phyloP scores from a whole-genome alignment of 1,140 invertebrate genomes.

The Aphidius ervi region DNA sequence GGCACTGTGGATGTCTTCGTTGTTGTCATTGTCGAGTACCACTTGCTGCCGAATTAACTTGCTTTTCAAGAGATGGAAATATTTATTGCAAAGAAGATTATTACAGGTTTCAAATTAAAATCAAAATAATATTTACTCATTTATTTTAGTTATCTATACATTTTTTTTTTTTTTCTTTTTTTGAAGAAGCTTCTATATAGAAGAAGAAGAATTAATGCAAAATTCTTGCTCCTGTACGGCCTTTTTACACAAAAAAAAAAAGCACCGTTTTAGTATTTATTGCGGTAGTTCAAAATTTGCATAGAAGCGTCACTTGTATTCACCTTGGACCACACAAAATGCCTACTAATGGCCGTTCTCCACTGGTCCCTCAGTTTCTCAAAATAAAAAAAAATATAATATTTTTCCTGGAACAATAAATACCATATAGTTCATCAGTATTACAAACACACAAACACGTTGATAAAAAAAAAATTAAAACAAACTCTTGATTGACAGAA shows the following conservation, averaged over 20 bases:
- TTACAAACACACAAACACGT: background rate
- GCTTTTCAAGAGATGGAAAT: slow-evolving; percentile 83
- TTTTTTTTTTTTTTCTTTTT: background rate
- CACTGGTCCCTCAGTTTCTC: background rate
- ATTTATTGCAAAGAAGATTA: slow-evolving; percentile 96
- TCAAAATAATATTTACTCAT: slow-evolving; percentile 3
- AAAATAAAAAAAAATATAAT: background rate
- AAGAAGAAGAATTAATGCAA: slow-evolving; percentile 42
- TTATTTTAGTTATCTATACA: slow-evolving; percentile 3
- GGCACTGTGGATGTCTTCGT: slow-evolving; percentile 82
- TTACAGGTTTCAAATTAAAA: slow-evolving; percentile 65
- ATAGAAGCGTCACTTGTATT: slow-evolving; percentile 43
- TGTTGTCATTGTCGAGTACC: slow-evolving; percentile 83
- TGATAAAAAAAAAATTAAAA: background rate
- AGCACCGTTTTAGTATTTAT: slow-evolving; percentile 45
- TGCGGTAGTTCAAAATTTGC: slow-evolving; percentile 48
- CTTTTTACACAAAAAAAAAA: slow-evolving; percentile 20
- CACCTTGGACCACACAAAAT: slow-evolving; percentile 50
- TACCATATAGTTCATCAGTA: background rate
- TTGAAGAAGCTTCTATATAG: background rate
- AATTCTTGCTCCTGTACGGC: slow-evolving; percentile 34
- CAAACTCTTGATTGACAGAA: slow-evolving; percentile 12
- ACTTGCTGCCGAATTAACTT: slow-evolving; percentile 81
- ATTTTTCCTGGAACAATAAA: background rate
- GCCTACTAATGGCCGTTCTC: slow-evolving; percentile 47